Base-by-base conservation (phyloP, 1,140 invertebrate genomes). In the Brachionus koreanus region DNA sequence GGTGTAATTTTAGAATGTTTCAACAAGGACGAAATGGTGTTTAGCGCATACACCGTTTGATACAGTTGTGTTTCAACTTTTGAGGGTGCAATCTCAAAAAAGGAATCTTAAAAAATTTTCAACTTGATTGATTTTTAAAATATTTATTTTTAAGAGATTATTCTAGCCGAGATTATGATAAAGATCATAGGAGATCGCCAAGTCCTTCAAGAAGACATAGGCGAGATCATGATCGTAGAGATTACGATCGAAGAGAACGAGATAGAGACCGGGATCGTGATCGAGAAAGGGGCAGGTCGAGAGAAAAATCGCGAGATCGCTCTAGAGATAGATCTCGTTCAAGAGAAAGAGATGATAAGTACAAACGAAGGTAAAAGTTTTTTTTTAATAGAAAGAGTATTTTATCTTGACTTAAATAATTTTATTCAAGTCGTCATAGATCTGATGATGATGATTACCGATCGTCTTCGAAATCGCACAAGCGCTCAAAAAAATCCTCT, bases 371-470 rank as follows among this genome's bases (percentile, higher is more conserved):
- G 69, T 74, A 37, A 69, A 46, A 72, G 16, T 39, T 74, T 74
- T 13, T 13, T 74, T 43, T n/a, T n/a, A n/a, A n/a, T 43, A 43
- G 46, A 33, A 33, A 9, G 9, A 69, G 35, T 37, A 2, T 37
- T 13, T 37, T 13, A 37, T 23, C 6, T 69, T 25, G 37, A 3
- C 6, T 6, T 23, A 35, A 39, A 29, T 23, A 37, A 10, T 39
- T 39, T 43, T n/a, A 39, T 72, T 72, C 5, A 16, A 79, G 76
- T 35, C 76, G 76, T 61, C 49, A 65, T 19, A 57, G 76, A 16
- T 79, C 76, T 16, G 76, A 79, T 37, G 76, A 79, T 6, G 76
- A 79, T 37, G 76, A 79, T 49, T 79, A 79, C 33, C 33, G 76
- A 52, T 61, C 49, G 25, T 79, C 76, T 39, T 61, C 46, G 3